These are phyloP conservation scores for Mechanitis mazaeus DNA, from an alignment of 2,888 invertebrate genomes.

Conservation along the genomic window DNA sequence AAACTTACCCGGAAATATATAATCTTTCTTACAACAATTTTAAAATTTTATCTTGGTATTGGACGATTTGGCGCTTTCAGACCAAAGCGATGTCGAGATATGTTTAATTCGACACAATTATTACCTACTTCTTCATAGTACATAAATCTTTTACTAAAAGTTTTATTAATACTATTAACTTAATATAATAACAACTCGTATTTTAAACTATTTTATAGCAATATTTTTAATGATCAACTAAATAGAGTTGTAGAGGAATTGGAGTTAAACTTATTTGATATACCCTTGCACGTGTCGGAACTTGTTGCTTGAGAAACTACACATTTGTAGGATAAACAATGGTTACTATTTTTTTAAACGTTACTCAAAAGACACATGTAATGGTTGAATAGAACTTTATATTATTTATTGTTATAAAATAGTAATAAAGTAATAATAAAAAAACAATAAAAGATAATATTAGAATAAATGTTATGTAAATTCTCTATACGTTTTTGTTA, in stretches of 20 bases:
- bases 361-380: constrained; percentile 20
- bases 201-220: background rate
- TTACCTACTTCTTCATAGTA: background rate
- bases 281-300: constrained; percentile 25
- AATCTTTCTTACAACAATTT: constrained; percentile 8
- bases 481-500: background rate
- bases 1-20: constrained; percentile 24
- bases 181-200: no score
- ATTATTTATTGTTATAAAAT: background rate
- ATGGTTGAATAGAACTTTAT: constrained; percentile 11
- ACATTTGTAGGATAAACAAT: constrained; percentile 23
- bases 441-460: background rate
- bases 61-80: constrained; percentile 6
- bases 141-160: no score
- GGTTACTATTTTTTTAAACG: constrained; percentile 15
- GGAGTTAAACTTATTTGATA: constrained; percentile 5
- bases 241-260: background rate
- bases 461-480: background rate
- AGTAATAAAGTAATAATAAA: background rate
- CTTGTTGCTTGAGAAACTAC: constrained; percentile 23
- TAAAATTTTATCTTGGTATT: background rate
- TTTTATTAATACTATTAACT: background rate
- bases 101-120: background rate
- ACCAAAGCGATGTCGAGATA: constrained; percentile 6
- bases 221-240: background rate